These are phyloP conservation scores for Fundulus diaphanus DNA, from an alignment of 2,797 vertebrate species.

Conservation along the genomic window DNA sequence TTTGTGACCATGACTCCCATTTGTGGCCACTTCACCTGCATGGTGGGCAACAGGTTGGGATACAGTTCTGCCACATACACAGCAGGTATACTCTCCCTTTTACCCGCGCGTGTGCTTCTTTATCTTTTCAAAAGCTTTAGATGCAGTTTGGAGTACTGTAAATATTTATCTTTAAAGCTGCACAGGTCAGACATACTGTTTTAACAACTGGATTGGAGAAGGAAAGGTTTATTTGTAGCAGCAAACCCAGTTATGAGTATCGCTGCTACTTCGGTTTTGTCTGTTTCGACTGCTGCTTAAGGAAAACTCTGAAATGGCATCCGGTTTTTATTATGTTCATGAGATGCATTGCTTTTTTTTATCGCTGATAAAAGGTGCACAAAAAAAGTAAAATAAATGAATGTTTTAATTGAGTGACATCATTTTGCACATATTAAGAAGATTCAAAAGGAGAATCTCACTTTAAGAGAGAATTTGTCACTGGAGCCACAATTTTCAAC, in stretches of 20 bases:
- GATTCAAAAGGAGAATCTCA: not conserved
- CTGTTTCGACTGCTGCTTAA: too few species aligned
- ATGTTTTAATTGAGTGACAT: too few species aligned
- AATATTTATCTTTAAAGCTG: not conserved
- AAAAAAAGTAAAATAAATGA: too few species aligned
- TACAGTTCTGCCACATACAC: constrained; percentile 77
- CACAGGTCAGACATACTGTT: not conserved
- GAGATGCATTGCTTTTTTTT: too few species aligned
- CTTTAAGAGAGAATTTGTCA: not conserved
- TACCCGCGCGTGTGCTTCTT: not conserved
- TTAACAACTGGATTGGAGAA: not conserved
- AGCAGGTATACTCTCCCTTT: constrained; percentile 59
- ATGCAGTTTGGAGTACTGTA: not conserved
- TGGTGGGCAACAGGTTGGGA: constrained; percentile 79
- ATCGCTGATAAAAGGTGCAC: too few species aligned
- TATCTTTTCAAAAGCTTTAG: not conserved
- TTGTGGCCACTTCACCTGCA: constrained; percentile 83
- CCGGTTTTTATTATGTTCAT: too few species aligned
- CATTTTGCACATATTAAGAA: too few species aligned
- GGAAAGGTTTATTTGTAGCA: not conserved
- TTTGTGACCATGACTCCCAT: constrained; percentile 57
- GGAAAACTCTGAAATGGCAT: too few species aligned
- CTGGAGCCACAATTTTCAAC: not conserved
- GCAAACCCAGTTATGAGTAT: not conserved
- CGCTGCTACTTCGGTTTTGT: not conserved